These are phyloP conservation scores for Chrosomus eos DNA, from an alignment of 2,797 vertebrate species.

Conservation along the genomic window DNA sequence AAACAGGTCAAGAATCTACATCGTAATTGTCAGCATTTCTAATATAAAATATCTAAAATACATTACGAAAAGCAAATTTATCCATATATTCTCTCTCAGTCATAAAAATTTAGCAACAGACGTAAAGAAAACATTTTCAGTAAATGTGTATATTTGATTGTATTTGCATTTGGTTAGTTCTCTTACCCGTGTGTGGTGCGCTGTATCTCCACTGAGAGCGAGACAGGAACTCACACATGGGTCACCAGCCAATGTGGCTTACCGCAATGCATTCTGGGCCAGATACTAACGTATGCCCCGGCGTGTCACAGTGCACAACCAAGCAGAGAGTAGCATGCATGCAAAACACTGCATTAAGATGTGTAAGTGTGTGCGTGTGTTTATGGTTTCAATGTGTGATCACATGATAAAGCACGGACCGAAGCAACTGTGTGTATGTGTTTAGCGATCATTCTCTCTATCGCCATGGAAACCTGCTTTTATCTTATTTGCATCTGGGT, in stretches of 20 bases:
- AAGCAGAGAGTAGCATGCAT: conserved; percentile 54
- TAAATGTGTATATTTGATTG: not conserved
- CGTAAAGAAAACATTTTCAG: not conserved
- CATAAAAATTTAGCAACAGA: not conserved
- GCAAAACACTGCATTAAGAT: conserved; percentile 9
- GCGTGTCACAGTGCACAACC: conserved; percentile 76
- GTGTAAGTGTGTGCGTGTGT: conserved; percentile 17
- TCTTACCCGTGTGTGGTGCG: conserved; percentile 78
- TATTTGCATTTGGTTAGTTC: conserved; percentile 24
- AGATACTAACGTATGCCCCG: conserved; percentile 42
- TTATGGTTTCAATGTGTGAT: conserved; percentile 44
- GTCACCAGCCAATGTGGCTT: conserved; percentile 65
- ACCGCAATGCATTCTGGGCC: conserved; percentile 76
- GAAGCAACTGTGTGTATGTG: conserved; percentile 19
- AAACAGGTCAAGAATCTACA: not conserved
- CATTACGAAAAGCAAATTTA: not conserved
- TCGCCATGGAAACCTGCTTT: conserved; percentile 79
- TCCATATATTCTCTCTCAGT: not conserved
- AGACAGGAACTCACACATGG: conserved; percentile 68
- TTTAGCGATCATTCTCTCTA: conserved; percentile 71
- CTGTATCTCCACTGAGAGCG: conserved; percentile 72
- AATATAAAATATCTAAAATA: not conserved
- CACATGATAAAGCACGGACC: conserved; percentile 36
- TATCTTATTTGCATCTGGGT: conserved; percentile 81
- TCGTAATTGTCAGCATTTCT: not conserved